These are phyloP conservation scores for Parauchenoglanis punctatus DNA, from an alignment of 2,797 vertebrate genomes.

Conservation along the genomic window DNA sequence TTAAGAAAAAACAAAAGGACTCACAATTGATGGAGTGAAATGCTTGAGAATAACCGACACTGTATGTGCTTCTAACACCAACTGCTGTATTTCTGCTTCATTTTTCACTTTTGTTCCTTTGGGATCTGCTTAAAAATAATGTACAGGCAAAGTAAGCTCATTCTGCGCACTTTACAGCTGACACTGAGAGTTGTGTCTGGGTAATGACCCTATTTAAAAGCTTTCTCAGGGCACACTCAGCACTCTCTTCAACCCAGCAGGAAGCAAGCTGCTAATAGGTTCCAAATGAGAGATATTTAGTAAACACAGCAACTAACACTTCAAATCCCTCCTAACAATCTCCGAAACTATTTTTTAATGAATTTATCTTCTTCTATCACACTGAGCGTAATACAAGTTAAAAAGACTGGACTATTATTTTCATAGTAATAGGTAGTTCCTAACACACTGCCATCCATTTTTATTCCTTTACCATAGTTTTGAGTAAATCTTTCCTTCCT, in stretches of 20 bases:
- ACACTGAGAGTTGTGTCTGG: constrained; percentile 18
- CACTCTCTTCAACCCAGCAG: constrained; percentile 37
- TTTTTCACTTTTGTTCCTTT: background rate
- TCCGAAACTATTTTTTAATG: background rate
- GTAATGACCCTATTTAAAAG: constrained; percentile 36
- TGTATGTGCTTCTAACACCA: background rate
- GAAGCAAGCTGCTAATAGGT: constrained; percentile 39
- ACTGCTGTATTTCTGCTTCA: background rate
- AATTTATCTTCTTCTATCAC: background rate
- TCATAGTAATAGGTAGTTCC: background rate
- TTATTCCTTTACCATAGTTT: constrained; percentile 3
- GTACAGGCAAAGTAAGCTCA: background rate
- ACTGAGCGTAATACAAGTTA: background rate
- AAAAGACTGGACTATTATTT: background rate
- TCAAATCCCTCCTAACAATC: background rate
- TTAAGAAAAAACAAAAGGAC: background rate
- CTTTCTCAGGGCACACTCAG: constrained; percentile 30
- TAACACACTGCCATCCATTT: background rate
- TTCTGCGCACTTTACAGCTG: constrained; percentile 28
- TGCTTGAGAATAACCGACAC: background rate
- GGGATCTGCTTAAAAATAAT: background rate
- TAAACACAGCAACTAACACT: constrained; percentile 9
- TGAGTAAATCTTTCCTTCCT: constrained; percentile 17
- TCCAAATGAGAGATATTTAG: constrained; percentile 54
- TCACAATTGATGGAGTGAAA: background rate